Base-by-base conservation (phyloP, 2,113 vertebrate genomes). In the Festucalex cinctus region DNA sequence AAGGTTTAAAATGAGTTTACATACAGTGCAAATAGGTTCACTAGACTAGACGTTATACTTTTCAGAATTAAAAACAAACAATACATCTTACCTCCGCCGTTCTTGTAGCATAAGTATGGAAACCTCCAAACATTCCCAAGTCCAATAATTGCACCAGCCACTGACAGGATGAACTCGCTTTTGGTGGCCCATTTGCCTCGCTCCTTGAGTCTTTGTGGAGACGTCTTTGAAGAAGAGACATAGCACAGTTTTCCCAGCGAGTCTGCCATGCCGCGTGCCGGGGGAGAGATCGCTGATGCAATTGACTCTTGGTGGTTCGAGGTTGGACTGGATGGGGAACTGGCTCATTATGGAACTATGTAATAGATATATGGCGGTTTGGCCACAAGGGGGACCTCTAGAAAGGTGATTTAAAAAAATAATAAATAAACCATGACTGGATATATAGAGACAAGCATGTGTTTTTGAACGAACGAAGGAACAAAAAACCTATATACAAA, bases 91-190 rank as follows among this genome's bases (percentile, higher is more conserved):
- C 88, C 87, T 0, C 87, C 88, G 2, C 88, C 88, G 60, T 90
- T 90, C 67, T 88, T 89, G 82, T 90, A 89, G 71, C 88, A 90
- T 36, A 90, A 77, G 74, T 89, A 90, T 3, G 88, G 87, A 78
- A 90, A 89, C 72, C 88, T 87, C 88, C 88, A 90, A n/a, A 90
- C 63, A 0, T 90, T 90, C 62, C 87, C 88, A 0, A 88, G 79
- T 70, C 88, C 87, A 56, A 90, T 81, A 60, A 89, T 79, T 44
- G 86, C 84, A 48, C 87, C 87, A 12, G 86, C 86, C 53, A 83
- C 78, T 62, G 87, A 81, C 13, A 89, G 65, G 58, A 90, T 75
- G 68, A 88, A 90, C 70, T 89, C 88, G 19, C 22, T 77, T 64
- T 90, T 88, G 54, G 63, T 88, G 0, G 44, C 74, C 88, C 88